Percentiles rank a stretch among this genome's conserved stretches.
Evolutionary conservation across 2,797 vertebrate species (phyloP).

Genomic region (Borostomias antarcticus): DNA sequence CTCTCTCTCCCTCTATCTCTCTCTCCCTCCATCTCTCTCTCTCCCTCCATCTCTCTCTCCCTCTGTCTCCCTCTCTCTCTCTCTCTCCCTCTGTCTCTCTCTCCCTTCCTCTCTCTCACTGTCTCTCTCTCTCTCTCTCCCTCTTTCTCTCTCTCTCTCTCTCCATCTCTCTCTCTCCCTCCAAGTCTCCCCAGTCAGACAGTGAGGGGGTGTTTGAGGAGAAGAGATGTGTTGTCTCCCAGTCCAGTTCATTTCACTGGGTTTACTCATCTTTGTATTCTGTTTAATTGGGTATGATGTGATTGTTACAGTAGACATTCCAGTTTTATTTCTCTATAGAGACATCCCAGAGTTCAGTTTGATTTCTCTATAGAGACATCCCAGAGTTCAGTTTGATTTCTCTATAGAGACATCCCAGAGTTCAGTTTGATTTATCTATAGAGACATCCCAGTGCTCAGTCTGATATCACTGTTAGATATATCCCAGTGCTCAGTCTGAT

Average conservation of each 20-base stretch:
- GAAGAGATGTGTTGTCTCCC: slow-evolving; percentile 10
- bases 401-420: slow-evolving; percentile 1
- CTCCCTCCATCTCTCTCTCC: slow-evolving; percentile 22
- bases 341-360: slow-evolving; percentile 2
- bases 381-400: not conserved
- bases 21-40: slow-evolving; percentile 34
- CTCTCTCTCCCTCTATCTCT: slow-evolving; percentile 16
- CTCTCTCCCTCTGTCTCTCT: slow-evolving; percentile 17
- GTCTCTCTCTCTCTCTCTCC: slow-evolving; percentile 12
- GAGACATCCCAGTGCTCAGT: not conserved
- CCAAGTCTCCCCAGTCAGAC: slow-evolving; percentile 36
- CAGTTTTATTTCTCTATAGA: slow-evolving; percentile 3
- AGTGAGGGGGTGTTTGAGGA: slow-evolving; percentile 21
- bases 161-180: slow-evolving; percentile 17
- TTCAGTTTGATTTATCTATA: slow-evolving; percentile 2
- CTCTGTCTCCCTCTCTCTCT: slow-evolving; percentile 41
- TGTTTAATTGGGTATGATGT: slow-evolving; percentile 7
- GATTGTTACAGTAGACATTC: not conserved
- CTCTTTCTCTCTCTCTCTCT: slow-evolving; percentile 40
- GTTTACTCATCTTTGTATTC: slow-evolving; percentile 1
- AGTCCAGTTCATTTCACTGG: slow-evolving; percentile 29
- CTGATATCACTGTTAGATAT: not conserved
- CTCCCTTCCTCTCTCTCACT: slow-evolving; percentile 47
- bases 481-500: no score
- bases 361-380: slow-evolving; percentile 9